phyloP scores from a whole-genome alignment of 2,113 vertebrate genomes.

The Stegastes partitus region DNA sequence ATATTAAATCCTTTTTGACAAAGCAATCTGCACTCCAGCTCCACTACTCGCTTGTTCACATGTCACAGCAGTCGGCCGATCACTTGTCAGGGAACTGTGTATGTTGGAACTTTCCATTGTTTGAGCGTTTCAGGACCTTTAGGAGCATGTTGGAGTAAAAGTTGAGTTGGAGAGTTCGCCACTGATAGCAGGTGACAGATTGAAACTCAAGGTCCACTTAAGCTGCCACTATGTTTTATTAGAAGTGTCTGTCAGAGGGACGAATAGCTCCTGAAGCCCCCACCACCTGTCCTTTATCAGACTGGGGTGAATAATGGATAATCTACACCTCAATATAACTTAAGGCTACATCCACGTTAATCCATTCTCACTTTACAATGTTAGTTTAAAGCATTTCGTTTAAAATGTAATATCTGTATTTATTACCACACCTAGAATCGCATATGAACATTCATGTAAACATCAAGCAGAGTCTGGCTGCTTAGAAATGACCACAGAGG shows the following conservation, averaged over 20 bases:
- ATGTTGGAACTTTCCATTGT: conserved; percentile 7
- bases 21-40: background rate
- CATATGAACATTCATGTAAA: too few relatives aligned
- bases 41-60: background rate
- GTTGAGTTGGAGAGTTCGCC: background rate
- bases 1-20: too few relatives aligned
- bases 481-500: too few relatives aligned
- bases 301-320: too few relatives aligned
- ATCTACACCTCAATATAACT: too few relatives aligned
- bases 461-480: too few relatives aligned
- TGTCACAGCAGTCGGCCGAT: background rate
- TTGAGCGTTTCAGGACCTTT: background rate
- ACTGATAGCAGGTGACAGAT: background rate
- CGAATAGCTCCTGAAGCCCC: background rate
- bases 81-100: background rate
- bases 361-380: too few relatives aligned
- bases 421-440: too few relatives aligned
- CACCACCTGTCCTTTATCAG: too few relatives aligned
- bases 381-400: too few relatives aligned
- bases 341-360: too few relatives aligned
- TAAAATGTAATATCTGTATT: too few relatives aligned
- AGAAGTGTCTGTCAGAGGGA: background rate
- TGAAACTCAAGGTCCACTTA: conserved; percentile 6
- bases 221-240: conserved; percentile 8
- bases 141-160: background rate